A percentile compares a stretch with the other conserved stretches of the same genome.
Conservation (phyloP, 2,888 invertebrate genomes). For the Ophioninae sp. region DNA sequence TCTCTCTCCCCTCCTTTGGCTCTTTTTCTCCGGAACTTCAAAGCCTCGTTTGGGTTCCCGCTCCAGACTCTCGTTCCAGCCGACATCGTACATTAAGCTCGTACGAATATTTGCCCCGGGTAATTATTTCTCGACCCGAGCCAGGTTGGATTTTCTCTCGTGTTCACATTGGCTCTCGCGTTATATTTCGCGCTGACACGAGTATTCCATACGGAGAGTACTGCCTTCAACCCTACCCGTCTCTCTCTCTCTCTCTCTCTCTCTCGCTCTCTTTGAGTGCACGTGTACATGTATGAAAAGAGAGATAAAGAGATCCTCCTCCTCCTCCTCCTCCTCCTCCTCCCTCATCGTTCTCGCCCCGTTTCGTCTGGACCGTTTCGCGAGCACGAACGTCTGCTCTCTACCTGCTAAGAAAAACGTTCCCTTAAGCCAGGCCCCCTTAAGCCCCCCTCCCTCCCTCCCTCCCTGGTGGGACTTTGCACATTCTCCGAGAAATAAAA, state of each 20-base stretch:
- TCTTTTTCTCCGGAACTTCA: background rate
- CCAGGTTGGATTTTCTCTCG: slow-evolving; percentile 69
- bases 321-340: too few relatives aligned
- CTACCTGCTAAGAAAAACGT: too few relatives aligned
- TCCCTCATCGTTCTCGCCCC: too few relatives aligned
- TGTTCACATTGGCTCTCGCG: slow-evolving; percentile 65
- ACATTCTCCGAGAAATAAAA: too few relatives aligned
- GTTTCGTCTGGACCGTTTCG: too few relatives aligned
- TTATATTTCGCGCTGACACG: slow-evolving; percentile 69
- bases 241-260: slow-evolving; percentile 2
- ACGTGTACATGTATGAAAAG: background rate
- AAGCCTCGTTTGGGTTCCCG: slow-evolving; percentile 7
- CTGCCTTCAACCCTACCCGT: background rate
- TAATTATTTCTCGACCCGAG: slow-evolving; percentile 77
- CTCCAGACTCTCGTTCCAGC: slow-evolving; percentile 29
- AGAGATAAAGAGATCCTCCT: background rate
- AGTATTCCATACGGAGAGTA: slow-evolving; percentile 6
- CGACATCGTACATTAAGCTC: slow-evolving; percentile 62
- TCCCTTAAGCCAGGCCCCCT: too few relatives aligned
- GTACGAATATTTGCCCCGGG: slow-evolving; percentile 76
- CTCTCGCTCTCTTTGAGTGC: background rate
- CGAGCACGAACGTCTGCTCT: too few relatives aligned
- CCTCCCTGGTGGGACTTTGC: too few relatives aligned
- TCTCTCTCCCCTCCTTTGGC: slow-evolving; percentile 23
- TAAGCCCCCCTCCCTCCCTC: too few relatives aligned